Evolutionary conservation across 2,113 vertebrate genomes (phyloP), one percentile per base, ranked within the genome.

Genomic region (Aix galericulata): DNA sequence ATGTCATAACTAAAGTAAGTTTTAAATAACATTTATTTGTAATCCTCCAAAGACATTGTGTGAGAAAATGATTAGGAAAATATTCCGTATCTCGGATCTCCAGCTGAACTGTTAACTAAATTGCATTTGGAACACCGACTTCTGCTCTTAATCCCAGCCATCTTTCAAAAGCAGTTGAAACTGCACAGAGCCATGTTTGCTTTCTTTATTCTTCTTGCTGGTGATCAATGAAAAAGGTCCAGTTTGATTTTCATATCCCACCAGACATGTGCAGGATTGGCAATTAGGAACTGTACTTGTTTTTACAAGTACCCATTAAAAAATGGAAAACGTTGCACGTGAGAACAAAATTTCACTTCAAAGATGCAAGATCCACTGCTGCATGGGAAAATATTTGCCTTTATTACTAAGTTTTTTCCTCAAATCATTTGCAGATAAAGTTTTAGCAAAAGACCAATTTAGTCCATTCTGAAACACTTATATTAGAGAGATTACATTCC

Each of bases 201-300:
- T 44, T 66, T 23, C 17, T 55, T 53, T 31, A 10, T 46, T 69
- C 77, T 64, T 71, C 18, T 67, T 56, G 8, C 8, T 40, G 36
- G 26, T 63, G 40, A 40, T 63, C 8, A 17, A 1, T 13, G 32
- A 48, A 78, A 20, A 58, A 15, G 42, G 16, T 25, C 32, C 31
- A 3, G 32, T 62, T 69, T 62, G 72, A 42, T 69, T 66, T 81
- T 82, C n/a, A n/a, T 68, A 42, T 88, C 3, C 8, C 13, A 21
- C 8, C 17, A 31, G 66, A 9, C 11, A 6, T 9, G 3, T 0
- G 0, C 3, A 9, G 23, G 14, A 20, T 2, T 83, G 53, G 63
- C 25, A 14, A 1, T 17, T 31, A 36, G 64, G n/a, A 46, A 13
- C 26, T 7, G 17, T 11, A 6, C 22, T 44, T 40, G 36, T 32